Percentiles rank a stretch among this genome's conserved stretches.
Evolutionary conservation across 2,888 invertebrate genomes (phyloP).

Genomic region (Diploptera punctata): DNA sequence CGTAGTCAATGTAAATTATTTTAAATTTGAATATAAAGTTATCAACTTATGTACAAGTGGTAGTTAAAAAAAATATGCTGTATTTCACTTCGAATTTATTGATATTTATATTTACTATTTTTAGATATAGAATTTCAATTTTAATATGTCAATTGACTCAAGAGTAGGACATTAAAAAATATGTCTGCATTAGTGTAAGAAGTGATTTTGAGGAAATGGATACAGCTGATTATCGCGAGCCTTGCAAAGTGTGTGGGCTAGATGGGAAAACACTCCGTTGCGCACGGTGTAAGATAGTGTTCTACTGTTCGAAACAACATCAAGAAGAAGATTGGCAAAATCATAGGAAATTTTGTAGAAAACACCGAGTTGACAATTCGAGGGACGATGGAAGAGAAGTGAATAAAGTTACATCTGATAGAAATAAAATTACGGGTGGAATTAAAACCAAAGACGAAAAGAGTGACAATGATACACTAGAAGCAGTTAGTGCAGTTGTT

Average conservation of each 20-base stretch:
- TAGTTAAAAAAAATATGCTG: too few species aligned
- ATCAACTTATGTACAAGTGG: too few species aligned
- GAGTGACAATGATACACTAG: slow-evolving; percentile 13
- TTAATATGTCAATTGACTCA: too few species aligned
- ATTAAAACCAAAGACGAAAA: not conserved
- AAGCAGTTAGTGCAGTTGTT: not conserved
- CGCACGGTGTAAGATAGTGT: slow-evolving; percentile 73
- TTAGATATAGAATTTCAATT: too few species aligned
- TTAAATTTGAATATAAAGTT: too few species aligned
- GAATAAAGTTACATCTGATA: not conserved
- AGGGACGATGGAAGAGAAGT: not conserved
- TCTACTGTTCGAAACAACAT: slow-evolving; percentile 82
- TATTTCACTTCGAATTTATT: too few species aligned
- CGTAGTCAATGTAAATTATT: too few species aligned
- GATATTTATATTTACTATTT: too few species aligned
- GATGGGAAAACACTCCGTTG: slow-evolving; percentile 71
- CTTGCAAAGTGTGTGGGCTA: slow-evolving; percentile 61
- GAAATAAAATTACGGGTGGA: not conserved
- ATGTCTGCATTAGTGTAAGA: not conserved
- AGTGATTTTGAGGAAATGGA: slow-evolving; percentile 38
- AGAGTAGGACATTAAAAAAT: too few species aligned
- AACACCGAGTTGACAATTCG: slow-evolving; percentile 41
- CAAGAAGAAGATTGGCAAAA: slow-evolving; percentile 80
- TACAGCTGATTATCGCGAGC: slow-evolving; percentile 45
- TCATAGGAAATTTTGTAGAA: slow-evolving; percentile 63